Evolutionary conservation across 2,888 invertebrate genomes (phyloP), one percentile per base, ranked within the genome.

Genomic region (Morpho achilles): DNA sequence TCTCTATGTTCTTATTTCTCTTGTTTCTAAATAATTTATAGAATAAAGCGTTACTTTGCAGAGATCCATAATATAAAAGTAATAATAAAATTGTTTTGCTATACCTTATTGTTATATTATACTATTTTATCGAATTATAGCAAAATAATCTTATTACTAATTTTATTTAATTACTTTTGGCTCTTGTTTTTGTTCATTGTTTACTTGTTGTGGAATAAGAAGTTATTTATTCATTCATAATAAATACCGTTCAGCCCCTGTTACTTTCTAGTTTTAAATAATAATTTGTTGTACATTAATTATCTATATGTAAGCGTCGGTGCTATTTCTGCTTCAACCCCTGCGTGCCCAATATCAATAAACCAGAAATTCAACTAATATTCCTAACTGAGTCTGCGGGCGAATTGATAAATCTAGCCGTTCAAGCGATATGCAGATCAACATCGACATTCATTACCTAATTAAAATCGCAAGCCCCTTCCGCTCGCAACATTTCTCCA

Each of bases 371-470:
- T 80, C 76, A 82, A 78, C 74, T 74, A 74, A 76, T 75, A 75
- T 82, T 82, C 80, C 78, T 81, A 83, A 82, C 75, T 71, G 75
- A 76, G 79, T 82, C 82, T 79, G 77, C 75, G 75, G 81, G 79
- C 79, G 79, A 80, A 81, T 79, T 79, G 82, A 89, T 89, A 89
- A 89, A 88, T 88, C 87, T 87, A 87, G 83, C 83, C 78, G 85
- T 83, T 85, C 82, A 83, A 83, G 78, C 87, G 86, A 89, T 88
- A 88, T 88, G 88, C 88, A 89, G 88, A 90, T 90, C 88, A 83
- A 84, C 87, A 87, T 89, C 88, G 89, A 90, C 90, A 86, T 90
- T 88, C 88, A 90, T 90, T 89, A 88, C 90, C 90, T 90, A 90
- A 90, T 89, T 90, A 90, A 90, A 90, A 89, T 88, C 87, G 89